phyloP scores from a whole-genome alignment of 2,113 vertebrate genomes.

The Eurystomus gularis region DNA sequence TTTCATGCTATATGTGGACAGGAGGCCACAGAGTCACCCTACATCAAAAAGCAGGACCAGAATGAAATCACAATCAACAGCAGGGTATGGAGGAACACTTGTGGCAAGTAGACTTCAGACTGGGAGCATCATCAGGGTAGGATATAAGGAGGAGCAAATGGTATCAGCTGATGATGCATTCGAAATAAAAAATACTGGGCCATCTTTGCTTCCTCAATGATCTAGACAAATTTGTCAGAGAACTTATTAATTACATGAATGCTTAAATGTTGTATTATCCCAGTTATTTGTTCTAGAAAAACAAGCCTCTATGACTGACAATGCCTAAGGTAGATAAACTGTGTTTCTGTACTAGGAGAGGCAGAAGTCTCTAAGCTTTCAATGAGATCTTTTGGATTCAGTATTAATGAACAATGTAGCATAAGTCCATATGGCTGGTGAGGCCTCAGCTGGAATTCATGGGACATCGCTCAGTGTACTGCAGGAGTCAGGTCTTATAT shows the following conservation, averaged over 20 bases:
- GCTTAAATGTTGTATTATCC: background rate
- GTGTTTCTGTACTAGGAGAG: background rate
- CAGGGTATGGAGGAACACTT: background rate
- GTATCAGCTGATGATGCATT: background rate
- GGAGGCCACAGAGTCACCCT: background rate
- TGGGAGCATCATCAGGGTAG: background rate
- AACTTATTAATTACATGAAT: background rate
- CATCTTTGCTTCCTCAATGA: background rate
- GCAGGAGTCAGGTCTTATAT: background rate
- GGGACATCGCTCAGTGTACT: background rate
- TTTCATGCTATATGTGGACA: background rate
- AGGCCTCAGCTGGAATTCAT: background rate
- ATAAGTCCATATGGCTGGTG: background rate
- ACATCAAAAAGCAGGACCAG: background rate
- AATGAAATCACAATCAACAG: background rate
- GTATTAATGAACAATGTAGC: background rate
- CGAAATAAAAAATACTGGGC: background rate
- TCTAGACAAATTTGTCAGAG: background rate
- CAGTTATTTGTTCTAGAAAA: background rate
- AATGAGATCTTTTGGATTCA: conserved; percentile 2
- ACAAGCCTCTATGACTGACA: background rate
- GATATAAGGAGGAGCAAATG: background rate
- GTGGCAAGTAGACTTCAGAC: background rate
- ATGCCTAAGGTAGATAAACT: background rate
- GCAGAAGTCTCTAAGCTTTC: background rate